Conservation (phyloP, 2,113 vertebrate genomes). For the Corapipo altera region DNA sequence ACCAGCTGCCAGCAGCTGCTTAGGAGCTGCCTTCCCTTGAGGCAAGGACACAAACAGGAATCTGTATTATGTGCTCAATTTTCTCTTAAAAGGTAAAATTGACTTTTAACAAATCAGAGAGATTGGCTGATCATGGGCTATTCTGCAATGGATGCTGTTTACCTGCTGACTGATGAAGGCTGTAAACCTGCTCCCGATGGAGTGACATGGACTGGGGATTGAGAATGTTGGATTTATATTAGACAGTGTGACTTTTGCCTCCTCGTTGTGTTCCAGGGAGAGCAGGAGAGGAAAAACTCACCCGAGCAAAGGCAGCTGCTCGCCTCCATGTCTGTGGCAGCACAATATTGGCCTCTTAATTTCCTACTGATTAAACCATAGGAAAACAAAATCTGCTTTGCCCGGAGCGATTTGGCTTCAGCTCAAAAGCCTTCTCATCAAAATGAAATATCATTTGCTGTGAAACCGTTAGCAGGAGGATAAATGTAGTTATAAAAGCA, state of each 20-base stretch:
- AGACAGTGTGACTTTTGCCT: neutral
- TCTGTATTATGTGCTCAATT: neutral
- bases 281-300: constrained; percentile 2
- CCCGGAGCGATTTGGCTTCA: constrained; percentile 63
- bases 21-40: neutral
- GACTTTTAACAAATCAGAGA: neutral
- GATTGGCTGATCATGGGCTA: neutral
- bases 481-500: constrained; percentile 24
- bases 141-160: neutral
- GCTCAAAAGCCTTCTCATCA: constrained; percentile 66
- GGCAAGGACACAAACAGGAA: neutral
- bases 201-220: neutral
- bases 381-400: constrained; percentile 73
- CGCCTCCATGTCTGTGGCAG: constrained; percentile 36
- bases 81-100: neutral
- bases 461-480: constrained; percentile 46
- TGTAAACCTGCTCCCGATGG: neutral
- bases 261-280: neutral
- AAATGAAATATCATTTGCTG: constrained; percentile 66
- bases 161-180: neutral
- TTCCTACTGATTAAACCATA: constrained; percentile 68
- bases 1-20: neutral
- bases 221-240: neutral
- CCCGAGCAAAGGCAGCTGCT: constrained; percentile 27
- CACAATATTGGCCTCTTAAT: constrained; percentile 60